Percentiles rank a stretch among this genome's conserved stretches.
Conservation (phyloP, 2,797 vertebrate species). For the Tenualosa ilisha region DNA sequence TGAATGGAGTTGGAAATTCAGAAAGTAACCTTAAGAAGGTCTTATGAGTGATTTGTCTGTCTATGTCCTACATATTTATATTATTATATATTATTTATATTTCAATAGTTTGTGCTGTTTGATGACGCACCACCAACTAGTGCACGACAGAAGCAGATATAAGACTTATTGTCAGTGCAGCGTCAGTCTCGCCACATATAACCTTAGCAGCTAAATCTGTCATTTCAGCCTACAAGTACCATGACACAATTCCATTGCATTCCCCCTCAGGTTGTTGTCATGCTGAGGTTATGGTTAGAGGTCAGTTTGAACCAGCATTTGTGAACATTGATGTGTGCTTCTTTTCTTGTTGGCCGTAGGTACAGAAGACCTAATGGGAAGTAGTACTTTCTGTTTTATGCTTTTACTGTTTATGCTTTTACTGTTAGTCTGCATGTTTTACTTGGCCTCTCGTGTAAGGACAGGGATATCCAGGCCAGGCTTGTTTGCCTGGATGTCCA, state of each 20-base stretch:
- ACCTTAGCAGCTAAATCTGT: background rate
- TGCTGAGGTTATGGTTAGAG: background rate
- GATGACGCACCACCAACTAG: background rate
- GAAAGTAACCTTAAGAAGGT: background rate
- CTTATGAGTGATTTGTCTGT: background rate
- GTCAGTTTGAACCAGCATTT: background rate
- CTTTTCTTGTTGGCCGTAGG: background rate
- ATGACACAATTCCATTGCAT: background rate
- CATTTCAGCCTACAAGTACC: background rate
- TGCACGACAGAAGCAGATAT: background rate
- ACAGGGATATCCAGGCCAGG: background rate
- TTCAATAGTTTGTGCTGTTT: background rate
- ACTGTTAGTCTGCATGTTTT: background rate
- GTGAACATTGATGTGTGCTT: background rate
- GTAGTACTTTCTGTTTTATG: background rate
- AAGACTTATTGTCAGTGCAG: background rate
- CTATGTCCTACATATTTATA: background rate
- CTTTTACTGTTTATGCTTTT: background rate
- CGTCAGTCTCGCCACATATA: background rate
- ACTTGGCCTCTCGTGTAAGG: background rate
- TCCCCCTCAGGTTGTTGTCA: background rate
- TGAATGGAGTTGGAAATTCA: background rate
- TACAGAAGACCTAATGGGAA: background rate
- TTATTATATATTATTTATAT: background rate
- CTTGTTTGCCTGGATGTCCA: background rate